phyloP scores from a whole-genome alignment of 1,140 invertebrate species.

The Trachymyrmex septentrionalis region DNA sequence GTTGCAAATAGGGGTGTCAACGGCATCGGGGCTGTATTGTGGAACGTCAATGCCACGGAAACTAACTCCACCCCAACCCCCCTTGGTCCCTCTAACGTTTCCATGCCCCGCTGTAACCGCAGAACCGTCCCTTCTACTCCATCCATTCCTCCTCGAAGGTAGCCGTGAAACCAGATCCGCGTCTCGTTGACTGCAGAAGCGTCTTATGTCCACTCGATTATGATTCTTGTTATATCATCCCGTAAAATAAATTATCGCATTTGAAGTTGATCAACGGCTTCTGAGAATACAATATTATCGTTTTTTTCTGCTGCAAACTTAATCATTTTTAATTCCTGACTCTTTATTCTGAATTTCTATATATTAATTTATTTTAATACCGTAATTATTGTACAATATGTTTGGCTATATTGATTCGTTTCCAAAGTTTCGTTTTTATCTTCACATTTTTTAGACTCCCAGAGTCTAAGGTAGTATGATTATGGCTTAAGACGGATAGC shows the following conservation, averaged over 20 bases:
- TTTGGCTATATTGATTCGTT: no score
- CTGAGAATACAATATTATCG: not conserved
- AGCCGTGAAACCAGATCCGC: constrained; percentile 71
- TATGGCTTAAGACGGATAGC: no score
- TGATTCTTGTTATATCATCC: not conserved
- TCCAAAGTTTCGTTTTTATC: no score
- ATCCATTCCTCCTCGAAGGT: constrained; percentile 35
- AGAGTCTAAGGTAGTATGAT: no score
- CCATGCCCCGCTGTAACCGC: constrained; percentile 63
- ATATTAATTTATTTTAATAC: no score
- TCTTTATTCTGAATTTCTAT: no score
- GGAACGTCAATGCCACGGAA: constrained; percentile 82
- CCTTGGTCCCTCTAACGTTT: constrained; percentile 58
- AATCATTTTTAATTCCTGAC: no score
- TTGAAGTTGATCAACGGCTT: not conserved
- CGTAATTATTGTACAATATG: no score
- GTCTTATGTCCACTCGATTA: constrained; percentile 78
- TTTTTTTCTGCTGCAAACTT: no score
- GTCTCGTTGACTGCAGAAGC: constrained; percentile 70
- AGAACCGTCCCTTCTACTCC: constrained; percentile 57
- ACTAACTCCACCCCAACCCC: constrained; percentile 79
- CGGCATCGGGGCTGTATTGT: constrained; percentile 83
- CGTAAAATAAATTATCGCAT: not conserved
- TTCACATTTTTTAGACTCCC: no score
- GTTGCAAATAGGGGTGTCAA: constrained; percentile 82